These are phyloP conservation scores for Amblyornis subalaris DNA, from an alignment of 2,113 vertebrate species.

Conservation along the genomic window DNA sequence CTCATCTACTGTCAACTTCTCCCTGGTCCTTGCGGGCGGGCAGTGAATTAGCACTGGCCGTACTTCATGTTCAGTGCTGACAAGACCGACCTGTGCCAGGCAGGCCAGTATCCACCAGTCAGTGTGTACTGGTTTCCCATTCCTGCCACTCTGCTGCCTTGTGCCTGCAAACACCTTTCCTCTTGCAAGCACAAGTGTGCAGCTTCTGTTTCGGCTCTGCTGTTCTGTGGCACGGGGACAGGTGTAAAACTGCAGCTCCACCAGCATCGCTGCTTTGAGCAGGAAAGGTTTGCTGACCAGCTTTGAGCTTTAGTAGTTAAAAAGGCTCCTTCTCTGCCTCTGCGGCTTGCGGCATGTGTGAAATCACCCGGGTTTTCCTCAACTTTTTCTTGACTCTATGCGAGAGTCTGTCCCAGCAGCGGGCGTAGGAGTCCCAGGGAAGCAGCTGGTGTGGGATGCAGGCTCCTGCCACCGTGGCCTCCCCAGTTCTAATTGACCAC, in stretches of 20 bases:
- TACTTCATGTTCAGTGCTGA: background rate
- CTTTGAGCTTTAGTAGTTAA: background rate
- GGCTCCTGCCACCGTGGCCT: background rate
- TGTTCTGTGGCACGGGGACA: background rate
- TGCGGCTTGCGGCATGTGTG: background rate
- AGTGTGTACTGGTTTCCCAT: background rate
- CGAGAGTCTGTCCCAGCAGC: background rate
- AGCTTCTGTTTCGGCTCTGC: background rate
- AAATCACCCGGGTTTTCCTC: background rate
- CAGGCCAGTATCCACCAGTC: fast-evolving
- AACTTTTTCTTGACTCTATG: background rate
- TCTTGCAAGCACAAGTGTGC: background rate
- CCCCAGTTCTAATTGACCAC: background rate
- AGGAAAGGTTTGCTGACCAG: background rate
- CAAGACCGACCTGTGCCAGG: background rate
- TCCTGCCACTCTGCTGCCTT: background rate
- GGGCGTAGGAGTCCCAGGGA: background rate
- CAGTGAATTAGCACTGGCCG: background rate
- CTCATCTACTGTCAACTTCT: background rate
- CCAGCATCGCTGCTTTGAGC: background rate
- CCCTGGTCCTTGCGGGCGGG: background rate
- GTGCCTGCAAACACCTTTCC: background rate
- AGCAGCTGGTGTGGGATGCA: background rate
- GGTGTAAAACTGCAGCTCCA: background rate
- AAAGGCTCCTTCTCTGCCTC: background rate